A percentile compares a stretch with the other conserved stretches of the same genome.
These are phyloP conservation scores for Erethizon dorsatum DNA, from an alignment of 2,797 vertebrate genomes.

Conservation along the genomic window DNA sequence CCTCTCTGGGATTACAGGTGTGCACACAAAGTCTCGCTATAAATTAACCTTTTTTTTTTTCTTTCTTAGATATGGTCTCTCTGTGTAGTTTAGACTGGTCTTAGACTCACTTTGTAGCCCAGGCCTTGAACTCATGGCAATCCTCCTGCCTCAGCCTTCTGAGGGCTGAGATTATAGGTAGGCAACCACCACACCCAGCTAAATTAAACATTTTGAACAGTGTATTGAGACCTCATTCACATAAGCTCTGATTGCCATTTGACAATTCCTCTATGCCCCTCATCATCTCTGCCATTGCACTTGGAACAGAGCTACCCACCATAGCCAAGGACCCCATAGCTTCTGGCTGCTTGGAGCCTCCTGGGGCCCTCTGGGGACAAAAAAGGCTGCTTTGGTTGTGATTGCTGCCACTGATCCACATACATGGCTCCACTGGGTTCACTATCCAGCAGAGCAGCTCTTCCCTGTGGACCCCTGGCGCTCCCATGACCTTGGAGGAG, in stretches of 20 bases:
- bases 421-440: neutral
- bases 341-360: neutral
- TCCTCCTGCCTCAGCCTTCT: neutral
- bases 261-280: neutral
- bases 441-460: fast-evolving
- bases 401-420: neutral
- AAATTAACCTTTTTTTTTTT: neutral
- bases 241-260: neutral
- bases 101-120: neutral
- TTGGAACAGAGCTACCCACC: neutral
- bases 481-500: neutral
- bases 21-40: neutral
- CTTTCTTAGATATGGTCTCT: neutral
- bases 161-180: neutral
- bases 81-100: neutral
- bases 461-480: neutral
- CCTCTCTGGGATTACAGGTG: neutral
- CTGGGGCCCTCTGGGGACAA: neutral
- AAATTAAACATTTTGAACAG: neutral
- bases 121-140: neutral
- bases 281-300: neutral
- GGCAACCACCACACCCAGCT: no score
- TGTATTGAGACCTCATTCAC: neutral
- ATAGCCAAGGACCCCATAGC: neutral
- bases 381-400: fast-evolving